Conservation (phyloP, 2,888 invertebrate species). For the Thymelicus sylvestris region DNA sequence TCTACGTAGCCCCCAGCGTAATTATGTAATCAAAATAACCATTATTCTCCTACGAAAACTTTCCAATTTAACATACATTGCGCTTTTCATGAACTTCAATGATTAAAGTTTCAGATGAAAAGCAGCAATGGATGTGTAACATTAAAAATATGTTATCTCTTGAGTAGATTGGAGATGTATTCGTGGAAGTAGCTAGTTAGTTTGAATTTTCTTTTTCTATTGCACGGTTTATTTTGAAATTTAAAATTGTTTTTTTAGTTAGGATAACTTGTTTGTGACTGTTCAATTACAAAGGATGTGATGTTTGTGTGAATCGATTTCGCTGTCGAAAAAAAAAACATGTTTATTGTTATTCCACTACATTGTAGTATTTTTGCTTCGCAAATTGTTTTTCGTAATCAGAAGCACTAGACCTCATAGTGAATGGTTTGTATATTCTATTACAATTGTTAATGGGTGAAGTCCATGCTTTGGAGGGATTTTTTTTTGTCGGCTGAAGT, state of each 20-base stretch:
- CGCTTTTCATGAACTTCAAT: neutral
- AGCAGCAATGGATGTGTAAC: conserved; percentile 7
- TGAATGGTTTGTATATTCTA: too few species aligned
- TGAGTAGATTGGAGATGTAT: conserved; percentile 9
- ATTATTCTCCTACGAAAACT: conserved; percentile 17
- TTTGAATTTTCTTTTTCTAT: conserved; percentile 31
- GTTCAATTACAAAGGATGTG: neutral
- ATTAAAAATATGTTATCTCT: conserved; percentile 1
- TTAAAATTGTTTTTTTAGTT: conserved; percentile 20
- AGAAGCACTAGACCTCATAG: too few species aligned
- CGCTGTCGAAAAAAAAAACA: too few species aligned
- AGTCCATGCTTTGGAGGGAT: too few species aligned
- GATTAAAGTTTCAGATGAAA: neutral
- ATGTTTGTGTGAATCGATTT: too few species aligned
- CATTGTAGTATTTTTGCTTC: too few species aligned
- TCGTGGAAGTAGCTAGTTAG: conserved; percentile 29
- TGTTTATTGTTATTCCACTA: too few species aligned
- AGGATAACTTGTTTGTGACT: neutral
- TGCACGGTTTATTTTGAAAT: conserved; percentile 28
- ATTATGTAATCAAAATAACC: conserved; percentile 36
- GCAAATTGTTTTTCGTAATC: too few species aligned
- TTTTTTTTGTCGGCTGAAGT: too few species aligned
- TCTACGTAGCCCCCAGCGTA: conserved; percentile 39
- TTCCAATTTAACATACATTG: conserved; percentile 32
- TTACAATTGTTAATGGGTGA: too few species aligned